Evolutionary conservation across 2,797 vertebrate genomes (phyloP), one percentile per base, ranked within the genome.

Genomic region (Lycodopsis pacificus): DNA sequence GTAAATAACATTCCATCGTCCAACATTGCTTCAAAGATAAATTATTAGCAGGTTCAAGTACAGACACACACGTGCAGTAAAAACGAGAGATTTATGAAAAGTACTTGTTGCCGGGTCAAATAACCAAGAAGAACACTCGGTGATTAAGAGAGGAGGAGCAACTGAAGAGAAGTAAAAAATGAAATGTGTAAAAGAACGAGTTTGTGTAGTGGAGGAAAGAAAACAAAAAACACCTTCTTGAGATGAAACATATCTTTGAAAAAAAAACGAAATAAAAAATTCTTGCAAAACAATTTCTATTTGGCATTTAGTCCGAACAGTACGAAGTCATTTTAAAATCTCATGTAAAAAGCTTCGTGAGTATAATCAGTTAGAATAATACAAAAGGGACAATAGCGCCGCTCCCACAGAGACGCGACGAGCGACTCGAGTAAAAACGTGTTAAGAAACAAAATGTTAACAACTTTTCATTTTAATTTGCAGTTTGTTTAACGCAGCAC

Each of bases 311-410:
- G 51, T 70, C 49, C 71, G 67, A 64, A 87, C 62, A 83, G 62
- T 64, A 79, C 67, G 79, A 76, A 79, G 56, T 73, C 32, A 30
- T 4, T 61, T 53, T n/a, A 76, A 54, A 87, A 40, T 30, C n/a
- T 65, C 17, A 56, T 71, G 58, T n/a, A 27, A 20, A 73, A 80
- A 83, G 69, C 19, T 65, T 80, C 49, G 10, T 46, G 48, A 67
- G 4, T 42, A 75, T 40, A 65, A 59, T 58, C 0, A 3, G 67
- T 17, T 2, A 69, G 7, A 48, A 62, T n/a, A 62, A 76, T 53
- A 77, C 19, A 66, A 44, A 81, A 66, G 80, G 80, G 79, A 87
- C 79, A 62, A 82, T 17, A 81, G 73, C 83, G 70, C 65, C 27
- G 8, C 74, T 84, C 80, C 68, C 78, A 44, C 36, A 73, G 66